Evolutionary conservation across 2,888 invertebrate genomes (phyloP).

Genomic region (Erebia ligea): DNA sequence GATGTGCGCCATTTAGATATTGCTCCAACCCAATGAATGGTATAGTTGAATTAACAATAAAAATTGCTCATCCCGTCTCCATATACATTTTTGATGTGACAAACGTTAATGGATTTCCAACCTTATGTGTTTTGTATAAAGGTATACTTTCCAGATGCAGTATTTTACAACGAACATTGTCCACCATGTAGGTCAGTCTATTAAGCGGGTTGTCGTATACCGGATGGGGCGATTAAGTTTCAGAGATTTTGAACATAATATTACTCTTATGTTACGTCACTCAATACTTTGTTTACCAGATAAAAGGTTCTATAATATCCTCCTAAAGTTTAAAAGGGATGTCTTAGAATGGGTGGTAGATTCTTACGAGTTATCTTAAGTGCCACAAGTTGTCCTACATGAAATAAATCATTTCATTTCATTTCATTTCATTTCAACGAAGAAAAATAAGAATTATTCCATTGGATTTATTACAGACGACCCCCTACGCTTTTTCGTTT

Average conservation of each 20-base stretch:
- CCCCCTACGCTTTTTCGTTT: too few species aligned
- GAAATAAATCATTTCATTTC: too few species aligned
- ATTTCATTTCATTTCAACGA: too few species aligned
- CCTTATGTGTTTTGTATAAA: slow-evolving; percentile 40
- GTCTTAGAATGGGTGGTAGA: too few species aligned
- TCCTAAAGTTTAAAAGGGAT: neutral
- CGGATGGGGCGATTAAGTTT: slow-evolving; percentile 75
- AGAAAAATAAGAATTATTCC: neutral
- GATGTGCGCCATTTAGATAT: slow-evolving; percentile 81
- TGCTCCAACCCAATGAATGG: slow-evolving; percentile 76
- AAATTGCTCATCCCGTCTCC: slow-evolving; percentile 77
- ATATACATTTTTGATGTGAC: slow-evolving; percentile 36
- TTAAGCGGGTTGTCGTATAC: slow-evolving; percentile 70
- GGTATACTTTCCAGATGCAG: slow-evolving; percentile 36
- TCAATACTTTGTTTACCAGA: slow-evolving; percentile 39
- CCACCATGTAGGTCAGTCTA: slow-evolving; percentile 77
- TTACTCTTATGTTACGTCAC: slow-evolving; percentile 70
- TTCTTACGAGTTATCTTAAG: too few species aligned
- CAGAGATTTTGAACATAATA: slow-evolving; percentile 71
- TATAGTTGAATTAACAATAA: slow-evolving; percentile 78
- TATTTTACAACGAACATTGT: slow-evolving; percentile 55
- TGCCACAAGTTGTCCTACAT: too few species aligned
- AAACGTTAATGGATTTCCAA: slow-evolving; percentile 16
- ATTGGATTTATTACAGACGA: neutral
- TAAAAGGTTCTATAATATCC: neutral